These are phyloP conservation scores for Poecile atricapillus DNA, from an alignment of 2,113 vertebrate genomes.

Conservation along the genomic window DNA sequence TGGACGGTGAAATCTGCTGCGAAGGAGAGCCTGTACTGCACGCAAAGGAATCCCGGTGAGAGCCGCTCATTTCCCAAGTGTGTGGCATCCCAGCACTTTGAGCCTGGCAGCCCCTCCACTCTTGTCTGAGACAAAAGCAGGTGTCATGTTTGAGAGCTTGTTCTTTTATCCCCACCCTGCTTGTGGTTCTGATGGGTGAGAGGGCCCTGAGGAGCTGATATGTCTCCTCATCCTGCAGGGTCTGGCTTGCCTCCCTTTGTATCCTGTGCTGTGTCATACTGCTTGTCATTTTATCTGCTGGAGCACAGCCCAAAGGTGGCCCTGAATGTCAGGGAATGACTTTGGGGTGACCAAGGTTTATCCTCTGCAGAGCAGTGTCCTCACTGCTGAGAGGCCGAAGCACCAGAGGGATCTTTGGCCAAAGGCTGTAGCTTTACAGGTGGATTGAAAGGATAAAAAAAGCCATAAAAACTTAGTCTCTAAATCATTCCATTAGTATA, in stretches of 20 bases:
- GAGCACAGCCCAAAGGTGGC: neutral
- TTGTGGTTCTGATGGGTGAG: neutral
- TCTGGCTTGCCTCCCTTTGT: neutral
- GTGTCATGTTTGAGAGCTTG: neutral
- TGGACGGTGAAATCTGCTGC: constrained; percentile 88
- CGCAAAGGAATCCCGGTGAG: constrained; percentile 87
- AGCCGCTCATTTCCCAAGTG: fast-evolving
- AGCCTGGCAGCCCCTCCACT: neutral
- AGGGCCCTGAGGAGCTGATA: neutral
- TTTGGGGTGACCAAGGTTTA: neutral
- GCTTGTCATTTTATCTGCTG: neutral
- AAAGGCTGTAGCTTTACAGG: neutral
- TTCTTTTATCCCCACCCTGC: neutral
- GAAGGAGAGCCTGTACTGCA: constrained; percentile 86
- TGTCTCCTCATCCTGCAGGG: neutral
- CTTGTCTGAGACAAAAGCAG: neutral
- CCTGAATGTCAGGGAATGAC: neutral
- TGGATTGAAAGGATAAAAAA: neutral
- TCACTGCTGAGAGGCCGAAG: neutral
- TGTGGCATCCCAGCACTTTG: neutral
- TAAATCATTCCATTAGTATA: neutral
- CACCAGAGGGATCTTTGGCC: neutral
- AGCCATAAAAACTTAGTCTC: neutral
- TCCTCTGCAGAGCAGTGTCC: neutral
- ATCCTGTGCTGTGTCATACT: fast-evolving